A percentile compares a stretch with the other conserved stretches of the same genome.
These are phyloP conservation scores for Holothuria scabra DNA, from an alignment of 53 echinoderm and acorn worm genomes.

Conservation along the genomic window DNA sequence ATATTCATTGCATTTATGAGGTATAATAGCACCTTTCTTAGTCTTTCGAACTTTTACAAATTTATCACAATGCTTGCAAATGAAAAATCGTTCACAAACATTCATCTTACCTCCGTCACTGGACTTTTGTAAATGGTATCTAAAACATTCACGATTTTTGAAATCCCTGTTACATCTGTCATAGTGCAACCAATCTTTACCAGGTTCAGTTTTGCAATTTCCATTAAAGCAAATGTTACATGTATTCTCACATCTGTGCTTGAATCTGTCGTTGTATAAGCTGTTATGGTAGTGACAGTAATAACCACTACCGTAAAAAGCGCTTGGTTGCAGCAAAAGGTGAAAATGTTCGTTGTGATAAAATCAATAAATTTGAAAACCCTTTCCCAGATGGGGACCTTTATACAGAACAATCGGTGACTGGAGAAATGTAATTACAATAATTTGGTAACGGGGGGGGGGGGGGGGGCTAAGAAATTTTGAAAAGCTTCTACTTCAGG, in stretches of 20 bases:
- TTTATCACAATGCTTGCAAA: constrained; percentile 52
- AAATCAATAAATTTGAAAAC: constrained; percentile 48
- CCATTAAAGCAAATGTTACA: constrained; percentile 46
- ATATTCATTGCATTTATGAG: not conserved
- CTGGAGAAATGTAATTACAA: not conserved
- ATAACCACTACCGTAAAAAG: constrained; percentile 53
- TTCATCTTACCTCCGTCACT: not conserved
- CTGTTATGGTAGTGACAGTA: constrained; percentile 60
- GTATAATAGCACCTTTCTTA: constrained; percentile 43
- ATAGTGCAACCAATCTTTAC: constrained; percentile 25
- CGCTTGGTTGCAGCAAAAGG: constrained; percentile 48
- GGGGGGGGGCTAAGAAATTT: too few species aligned
- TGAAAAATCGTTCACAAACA: not conserved
- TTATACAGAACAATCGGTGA: constrained; percentile 16
- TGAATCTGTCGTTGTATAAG: constrained; percentile 48
- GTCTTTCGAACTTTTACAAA: constrained; percentile 41
- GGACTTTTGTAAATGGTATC: constrained; percentile 32
- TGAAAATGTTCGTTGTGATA: constrained; percentile 56
- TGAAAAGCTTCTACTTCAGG: too few species aligned
- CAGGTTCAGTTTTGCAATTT: constrained; percentile 34
- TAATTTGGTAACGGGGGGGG: too few species aligned
- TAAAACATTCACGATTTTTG: constrained; percentile 55
- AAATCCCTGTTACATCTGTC: constrained; percentile 62
- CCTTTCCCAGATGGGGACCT: constrained; percentile 41
- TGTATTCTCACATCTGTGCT: constrained; percentile 56